These are phyloP conservation scores for Esperia sulphurella DNA, from an alignment of 2,888 invertebrate genomes.

Conservation along the genomic window DNA sequence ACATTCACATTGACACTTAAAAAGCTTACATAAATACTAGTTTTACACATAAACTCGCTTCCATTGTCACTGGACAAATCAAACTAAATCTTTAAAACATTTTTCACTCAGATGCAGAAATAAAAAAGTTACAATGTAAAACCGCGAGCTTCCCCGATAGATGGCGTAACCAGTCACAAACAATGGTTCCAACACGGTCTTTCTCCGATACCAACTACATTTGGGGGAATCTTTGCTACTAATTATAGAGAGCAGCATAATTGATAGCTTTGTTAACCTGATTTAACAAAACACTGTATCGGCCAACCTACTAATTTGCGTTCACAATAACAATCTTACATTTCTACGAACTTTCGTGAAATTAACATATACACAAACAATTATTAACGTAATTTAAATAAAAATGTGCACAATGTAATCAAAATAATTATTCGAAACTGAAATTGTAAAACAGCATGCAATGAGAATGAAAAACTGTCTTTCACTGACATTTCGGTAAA, in stretches of 20 bases:
- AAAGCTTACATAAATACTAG: too few relatives aligned
- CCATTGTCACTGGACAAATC: too few relatives aligned
- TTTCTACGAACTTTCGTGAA: neutral
- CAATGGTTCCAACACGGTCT: conserved; percentile 26
- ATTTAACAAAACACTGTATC: conserved; percentile 33
- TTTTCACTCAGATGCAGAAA: neutral
- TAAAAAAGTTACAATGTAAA: neutral
- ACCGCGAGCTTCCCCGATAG: conserved; percentile 32
- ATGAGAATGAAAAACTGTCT: too few relatives aligned
- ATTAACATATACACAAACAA: too few relatives aligned
- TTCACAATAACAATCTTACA: conserved; percentile 7
- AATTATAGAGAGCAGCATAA: conserved; percentile 44
- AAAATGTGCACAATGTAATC: too few relatives aligned
- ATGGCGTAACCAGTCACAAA: conserved; percentile 58
- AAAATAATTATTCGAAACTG: too few relatives aligned
- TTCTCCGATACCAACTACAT: conserved; percentile 25
- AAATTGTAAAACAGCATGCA: too few relatives aligned
- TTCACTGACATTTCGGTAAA: too few relatives aligned
- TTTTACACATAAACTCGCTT: too few relatives aligned
- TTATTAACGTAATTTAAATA: too few relatives aligned
- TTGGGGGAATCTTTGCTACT: conserved; percentile 37
- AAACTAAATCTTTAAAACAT: too few relatives aligned
- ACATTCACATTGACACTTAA: too few relatives aligned
- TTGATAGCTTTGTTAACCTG: conserved; percentile 44
- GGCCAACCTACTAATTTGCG: conserved; percentile 10